Percentiles rank a stretch among this genome's conserved stretches.
Conservation (phyloP, 1,140 invertebrate species). For the Lepidurus apus region DNA sequence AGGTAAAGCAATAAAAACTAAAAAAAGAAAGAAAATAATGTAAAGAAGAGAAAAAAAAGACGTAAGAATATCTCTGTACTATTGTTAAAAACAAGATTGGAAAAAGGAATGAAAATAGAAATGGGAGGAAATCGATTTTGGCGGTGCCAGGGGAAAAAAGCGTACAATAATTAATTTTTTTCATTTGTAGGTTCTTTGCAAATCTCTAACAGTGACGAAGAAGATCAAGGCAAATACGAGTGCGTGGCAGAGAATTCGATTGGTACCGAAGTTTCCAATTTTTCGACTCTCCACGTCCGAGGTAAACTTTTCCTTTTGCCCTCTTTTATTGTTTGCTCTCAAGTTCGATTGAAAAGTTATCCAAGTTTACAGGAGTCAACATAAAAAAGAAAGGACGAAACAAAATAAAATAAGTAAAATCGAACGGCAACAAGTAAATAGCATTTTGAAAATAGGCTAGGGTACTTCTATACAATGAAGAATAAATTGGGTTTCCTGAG, state of each 20-base stretch:
- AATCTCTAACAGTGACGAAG: constrained; percentile 81
- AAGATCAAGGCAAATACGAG: constrained; percentile 87
- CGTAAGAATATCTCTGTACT: too few relatives aligned
- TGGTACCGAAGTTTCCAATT: constrained; percentile 87
- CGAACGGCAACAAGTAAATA: not conserved
- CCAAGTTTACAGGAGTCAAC: not conserved
- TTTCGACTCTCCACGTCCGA: constrained; percentile 84
- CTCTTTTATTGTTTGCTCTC: constrained; percentile 18
- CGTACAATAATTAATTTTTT: constrained; percentile 17
- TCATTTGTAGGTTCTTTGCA: constrained; percentile 76
- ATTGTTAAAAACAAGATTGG: constrained; percentile 16
- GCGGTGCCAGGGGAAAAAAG: not conserved
- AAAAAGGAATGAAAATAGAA: not conserved
- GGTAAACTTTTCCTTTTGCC: constrained; percentile 53
- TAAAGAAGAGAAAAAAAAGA: constrained; percentile 18
- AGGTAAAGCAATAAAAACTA: constrained; percentile 47
- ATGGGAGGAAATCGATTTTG: not conserved
- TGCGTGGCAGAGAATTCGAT: constrained; percentile 85
- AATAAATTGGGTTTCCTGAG: too few relatives aligned
- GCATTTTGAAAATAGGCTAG: not conserved
- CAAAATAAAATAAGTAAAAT: too few relatives aligned
- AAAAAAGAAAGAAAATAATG: not conserved
- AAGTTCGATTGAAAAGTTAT: not conserved
- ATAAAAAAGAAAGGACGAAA: not conserved
- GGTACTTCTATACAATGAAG: too few relatives aligned